Evolutionary conservation across 2,113 vertebrate species (phyloP), one percentile per base, ranked within the genome.

Genomic region (Oryzias curvinotus): DNA sequence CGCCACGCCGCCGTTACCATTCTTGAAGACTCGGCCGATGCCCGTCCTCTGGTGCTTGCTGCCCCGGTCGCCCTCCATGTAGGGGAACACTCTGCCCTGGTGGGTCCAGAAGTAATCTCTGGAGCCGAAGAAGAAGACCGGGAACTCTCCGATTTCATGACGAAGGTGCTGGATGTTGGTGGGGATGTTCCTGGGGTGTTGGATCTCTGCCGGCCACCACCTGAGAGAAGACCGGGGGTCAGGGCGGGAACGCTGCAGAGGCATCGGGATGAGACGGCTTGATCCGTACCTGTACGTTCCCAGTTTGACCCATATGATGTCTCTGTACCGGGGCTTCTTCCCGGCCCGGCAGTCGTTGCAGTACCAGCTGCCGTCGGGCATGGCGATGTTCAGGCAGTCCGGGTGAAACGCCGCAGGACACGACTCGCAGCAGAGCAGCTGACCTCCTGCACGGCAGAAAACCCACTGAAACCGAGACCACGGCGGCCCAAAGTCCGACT

Each of bases 21-120:
- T 96, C 90, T 96, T 98, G 85, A 99, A 99, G 86, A 98, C 95
- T 89, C 96, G 99, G 58, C 96, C 96, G 56, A 99, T 98, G 52
- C 93, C 91, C 80, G 87, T 95, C 69, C 93, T 93, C 65, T 97
- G 96, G 85, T 96, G 88, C 88, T 93, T 96, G 89, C 94, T 96
- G 60, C 96, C 97, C 46, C 95, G 76, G 89, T 99, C 97, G 52
- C 97, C 97, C 86, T 99, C 97, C 95, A 99, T 95, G 79, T 99
- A 99, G 3, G 97, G 97, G 85, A 99, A 99, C 49, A 98, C 96
- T 36, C 98, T 92, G 1, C 96, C 98, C 90, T 99, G 98, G 83
- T 98, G 96, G 0, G 96, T 99, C 96, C 97, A 99, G 83, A 97
- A 98, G 85, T 97, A 99, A 91, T 99, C 98, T 86, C 96, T 98